Conservation (phyloP, 2,888 invertebrate genomes). For the Amblyteles armatorius region DNA sequence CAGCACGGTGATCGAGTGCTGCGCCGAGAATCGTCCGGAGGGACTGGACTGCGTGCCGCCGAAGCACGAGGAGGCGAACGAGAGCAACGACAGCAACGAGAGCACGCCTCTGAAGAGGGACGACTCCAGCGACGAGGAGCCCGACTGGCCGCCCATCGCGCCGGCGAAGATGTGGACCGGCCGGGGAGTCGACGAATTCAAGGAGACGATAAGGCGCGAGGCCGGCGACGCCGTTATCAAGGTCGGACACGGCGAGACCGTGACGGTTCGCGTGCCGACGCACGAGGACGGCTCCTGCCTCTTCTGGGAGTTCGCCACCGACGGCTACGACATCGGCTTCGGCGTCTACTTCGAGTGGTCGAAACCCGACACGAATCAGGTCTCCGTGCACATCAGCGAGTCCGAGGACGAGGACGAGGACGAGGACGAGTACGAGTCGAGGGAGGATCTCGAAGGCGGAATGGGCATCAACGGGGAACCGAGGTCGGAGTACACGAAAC, state of each 20-base stretch:
- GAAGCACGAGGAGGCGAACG: constrained; percentile 80
- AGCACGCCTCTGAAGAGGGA: constrained; percentile 73
- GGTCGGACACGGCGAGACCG: constrained; percentile 98
- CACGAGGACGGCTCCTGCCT: constrained; percentile 96
- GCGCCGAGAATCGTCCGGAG: constrained; percentile 68
- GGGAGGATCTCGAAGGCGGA: constrained; percentile 87
- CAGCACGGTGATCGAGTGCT: constrained; percentile 78
- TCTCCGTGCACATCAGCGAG: constrained; percentile 98
- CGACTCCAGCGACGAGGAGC: constrained; percentile 75
- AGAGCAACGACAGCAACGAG: constrained; percentile 76
- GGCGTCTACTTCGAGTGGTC: constrained; percentile 99
- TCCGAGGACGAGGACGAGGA: constrained; percentile 96
- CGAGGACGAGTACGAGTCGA: constrained; percentile 87
- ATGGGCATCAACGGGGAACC: constrained; percentile 74
- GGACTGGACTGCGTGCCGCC: constrained; percentile 67
- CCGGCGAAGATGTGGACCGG: constrained; percentile 98
- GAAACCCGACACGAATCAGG: constrained; percentile 92
- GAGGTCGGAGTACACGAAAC: constrained; percentile 78
- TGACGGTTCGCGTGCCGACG: constrained; percentile 98
- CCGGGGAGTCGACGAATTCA: constrained; percentile 95
- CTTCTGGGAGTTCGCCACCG: constrained; percentile 99
- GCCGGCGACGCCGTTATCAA: constrained; percentile 95
- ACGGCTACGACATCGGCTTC: constrained; percentile 98
- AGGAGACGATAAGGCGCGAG: constrained; percentile 92
- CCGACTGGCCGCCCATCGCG: constrained; percentile 86